Evolutionary conservation across 2,888 invertebrate species (phyloP), one percentile per base, ranked within the genome.

Genomic region (Leucophora obtusa): DNA sequence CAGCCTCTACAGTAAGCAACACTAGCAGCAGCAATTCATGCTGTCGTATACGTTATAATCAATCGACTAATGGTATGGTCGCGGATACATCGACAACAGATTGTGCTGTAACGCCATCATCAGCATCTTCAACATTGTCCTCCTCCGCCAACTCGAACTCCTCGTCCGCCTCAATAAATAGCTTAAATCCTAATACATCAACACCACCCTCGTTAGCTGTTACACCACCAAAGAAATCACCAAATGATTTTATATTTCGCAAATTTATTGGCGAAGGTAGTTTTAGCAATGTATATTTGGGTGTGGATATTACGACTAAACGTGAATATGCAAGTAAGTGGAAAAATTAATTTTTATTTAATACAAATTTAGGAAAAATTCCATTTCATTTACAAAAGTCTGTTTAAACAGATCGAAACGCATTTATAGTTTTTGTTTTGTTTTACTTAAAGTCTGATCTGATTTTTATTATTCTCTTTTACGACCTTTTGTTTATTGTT

Each of bases 261-360:
- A 97, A 96, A 92, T 93, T 96, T 82, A 95, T 99, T 86, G 99
- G 99, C 83, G 98, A 99, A 91, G 99, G 99, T 83, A 98, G 98
- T 89, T 99, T 96, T 91, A 98, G 98, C 86, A 96, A 96, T 79
- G 99, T 98, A 68, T 98, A 96, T 90, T 92, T 97, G 84, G 97
- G 97, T 66, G 96, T 96, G 90, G 98, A 98, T 91, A 95, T 97
- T 81, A 95, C 96, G 89, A 95, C 95, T 72, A 94, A 93, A 86
- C 95, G 94, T 87, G 97, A 98, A 92, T 97, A 95, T 94, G 98
- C 98, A 92, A 98, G 97, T 97, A 92, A 94, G 96, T 94, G 10
- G 28, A 28, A 28, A 28, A 6, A 28, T 28, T 28, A 28, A 3
- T 3, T 28, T 28, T 28, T 28, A 28, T 1, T 28, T 28, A 28